Conservation (phyloP, 2,797 vertebrate genomes). For the Scyliorhinus canicula region DNA sequence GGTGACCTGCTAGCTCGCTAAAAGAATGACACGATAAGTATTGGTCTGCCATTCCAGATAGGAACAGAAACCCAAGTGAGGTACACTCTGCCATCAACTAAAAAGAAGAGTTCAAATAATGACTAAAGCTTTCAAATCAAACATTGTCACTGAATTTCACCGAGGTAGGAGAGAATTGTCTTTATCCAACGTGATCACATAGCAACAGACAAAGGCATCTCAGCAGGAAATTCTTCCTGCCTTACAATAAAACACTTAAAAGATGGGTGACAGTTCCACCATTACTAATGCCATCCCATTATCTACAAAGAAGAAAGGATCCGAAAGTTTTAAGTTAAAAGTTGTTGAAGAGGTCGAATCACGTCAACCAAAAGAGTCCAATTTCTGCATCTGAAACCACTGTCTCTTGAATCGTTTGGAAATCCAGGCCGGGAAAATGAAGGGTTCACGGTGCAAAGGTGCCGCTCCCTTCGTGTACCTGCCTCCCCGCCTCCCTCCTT, state of each 20-base stretch:
- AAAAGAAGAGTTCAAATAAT: background rate
- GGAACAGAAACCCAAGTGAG: background rate
- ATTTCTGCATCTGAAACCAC: background rate
- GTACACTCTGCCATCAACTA: background rate
- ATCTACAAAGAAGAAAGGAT: background rate
- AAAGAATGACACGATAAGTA: background rate
- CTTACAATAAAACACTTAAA: background rate
- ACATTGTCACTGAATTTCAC: background rate
- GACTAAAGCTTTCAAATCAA: background rate
- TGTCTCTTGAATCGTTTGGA: background rate
- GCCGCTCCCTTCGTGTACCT: background rate
- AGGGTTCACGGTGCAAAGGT: background rate
- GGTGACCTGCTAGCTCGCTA: background rate
- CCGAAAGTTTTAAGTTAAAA: background rate
- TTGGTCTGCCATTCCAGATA: background rate
- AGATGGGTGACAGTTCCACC: background rate
- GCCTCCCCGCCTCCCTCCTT: no score
- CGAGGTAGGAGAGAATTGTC: background rate
- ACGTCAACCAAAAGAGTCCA: background rate
- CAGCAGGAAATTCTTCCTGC: background rate
- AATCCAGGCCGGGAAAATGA: background rate
- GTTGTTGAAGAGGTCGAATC: background rate
- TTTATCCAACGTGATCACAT: background rate
- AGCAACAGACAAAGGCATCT: constrained; percentile 5
- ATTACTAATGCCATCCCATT: background rate